These are phyloP conservation scores for Jordanella pulchra DNA, from an alignment of 2,797 vertebrate genomes.

Conservation along the genomic window DNA sequence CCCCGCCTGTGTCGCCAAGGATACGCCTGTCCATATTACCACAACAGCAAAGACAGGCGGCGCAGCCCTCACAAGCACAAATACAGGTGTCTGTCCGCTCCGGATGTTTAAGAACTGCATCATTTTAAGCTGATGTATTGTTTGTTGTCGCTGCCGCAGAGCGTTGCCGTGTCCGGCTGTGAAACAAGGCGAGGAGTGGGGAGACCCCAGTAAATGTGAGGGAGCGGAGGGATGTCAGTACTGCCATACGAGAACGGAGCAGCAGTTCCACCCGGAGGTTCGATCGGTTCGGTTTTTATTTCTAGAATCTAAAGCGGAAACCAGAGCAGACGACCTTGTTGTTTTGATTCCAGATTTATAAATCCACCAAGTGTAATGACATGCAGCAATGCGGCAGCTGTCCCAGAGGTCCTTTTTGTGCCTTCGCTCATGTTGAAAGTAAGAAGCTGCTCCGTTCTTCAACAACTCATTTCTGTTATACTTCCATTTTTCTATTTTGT, in stretches of 20 bases:
- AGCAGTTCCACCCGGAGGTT: constrained; percentile 99
- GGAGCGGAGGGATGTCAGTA: constrained; percentile 93
- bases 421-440: constrained; percentile 98
- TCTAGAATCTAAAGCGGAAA: neutral
- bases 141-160: constrained; percentile 63
- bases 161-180: constrained; percentile 94
- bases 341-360: constrained; percentile 88
- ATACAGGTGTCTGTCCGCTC: constrained; percentile 85
- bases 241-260: constrained; percentile 97
- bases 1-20: constrained; percentile 97
- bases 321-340: neutral
- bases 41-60: constrained; percentile 98
- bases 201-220: constrained; percentile 98
- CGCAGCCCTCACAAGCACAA: constrained; percentile 97
- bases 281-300: constrained; percentile 1
- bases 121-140: neutral
- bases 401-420: constrained; percentile 97
- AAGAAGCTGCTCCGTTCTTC: constrained; percentile 57
- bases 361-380: constrained; percentile 98
- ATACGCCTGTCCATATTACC: constrained; percentile 98
- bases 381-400: constrained; percentile 99
- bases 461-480: neutral
- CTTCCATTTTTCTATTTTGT: neutral
- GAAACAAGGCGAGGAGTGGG: constrained; percentile 98
- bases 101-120: fast-evolving